These are phyloP conservation scores for Phaedon cochleariae DNA, from an alignment of 2,888 invertebrate genomes.

Conservation along the genomic window DNA sequence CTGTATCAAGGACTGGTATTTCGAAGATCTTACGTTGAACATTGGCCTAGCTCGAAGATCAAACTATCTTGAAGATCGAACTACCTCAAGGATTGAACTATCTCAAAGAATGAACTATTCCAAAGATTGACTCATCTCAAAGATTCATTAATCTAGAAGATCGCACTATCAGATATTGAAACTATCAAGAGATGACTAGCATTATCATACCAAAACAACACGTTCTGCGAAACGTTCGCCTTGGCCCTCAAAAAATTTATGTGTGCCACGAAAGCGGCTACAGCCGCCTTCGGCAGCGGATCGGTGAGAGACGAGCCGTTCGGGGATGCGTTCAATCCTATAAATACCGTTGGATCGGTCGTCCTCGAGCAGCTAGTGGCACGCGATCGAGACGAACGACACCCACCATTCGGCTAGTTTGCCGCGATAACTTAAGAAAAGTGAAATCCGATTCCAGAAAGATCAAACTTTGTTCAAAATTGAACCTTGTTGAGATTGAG, in stretches of 20 bases:
- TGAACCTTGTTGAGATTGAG: no score
- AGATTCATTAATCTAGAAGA: no score
- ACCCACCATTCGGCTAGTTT: constrained; percentile 92
- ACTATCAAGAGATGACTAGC: constrained; percentile 77
- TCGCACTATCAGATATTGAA: constrained; percentile 81
- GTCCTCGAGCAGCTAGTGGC: constrained; percentile 85
- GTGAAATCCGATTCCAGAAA: background rate
- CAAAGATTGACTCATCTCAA: no score
- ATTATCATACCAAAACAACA: constrained; percentile 70
- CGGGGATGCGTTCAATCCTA: constrained; percentile 74
- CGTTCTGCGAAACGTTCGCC: constrained; percentile 43
- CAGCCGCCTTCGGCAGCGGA: constrained; percentile 78
- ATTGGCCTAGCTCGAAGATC: no score
- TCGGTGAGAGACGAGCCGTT: constrained; percentile 69
- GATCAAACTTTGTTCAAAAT: no score
- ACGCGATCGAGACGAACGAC: constrained; percentile 78
- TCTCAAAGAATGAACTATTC: no score
- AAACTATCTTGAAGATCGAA: no score
- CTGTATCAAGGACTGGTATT: no score
- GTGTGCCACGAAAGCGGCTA: constrained; percentile 70
- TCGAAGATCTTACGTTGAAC: no score
- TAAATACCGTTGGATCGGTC: constrained; percentile 76
- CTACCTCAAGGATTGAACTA: no score
- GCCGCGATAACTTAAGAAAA: constrained; percentile 74
- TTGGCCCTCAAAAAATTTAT: constrained; percentile 58